Base-by-base conservation (phyloP, 2,797 vertebrate species). In the Rhinatrema bivittatum region DNA sequence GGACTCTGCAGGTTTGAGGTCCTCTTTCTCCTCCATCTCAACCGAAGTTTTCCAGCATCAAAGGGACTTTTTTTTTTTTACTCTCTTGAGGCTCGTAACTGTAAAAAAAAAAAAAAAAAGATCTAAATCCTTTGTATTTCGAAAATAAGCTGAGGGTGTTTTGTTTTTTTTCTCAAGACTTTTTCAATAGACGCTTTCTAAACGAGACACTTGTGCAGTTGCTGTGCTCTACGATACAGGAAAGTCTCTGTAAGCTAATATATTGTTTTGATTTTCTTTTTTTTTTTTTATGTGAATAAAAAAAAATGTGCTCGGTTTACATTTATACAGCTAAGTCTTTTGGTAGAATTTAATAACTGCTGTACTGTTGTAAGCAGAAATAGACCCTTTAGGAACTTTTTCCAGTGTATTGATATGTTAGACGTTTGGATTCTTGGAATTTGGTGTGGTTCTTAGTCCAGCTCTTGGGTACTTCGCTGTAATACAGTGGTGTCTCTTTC, bases 401-500 rank as follows among this genome's bases (percentile, higher is more conserved):
- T 63, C 56, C 64, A 59, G n/a, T 61, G 44, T 65, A 27, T 54
- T n/a, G n/a, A 52, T n/a, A n/a, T n/a, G n/a, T 70, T 65, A 72
- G 51, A 46, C 46, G 24, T 56, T 61, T 62, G 61, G 65, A 37
- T 56, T 51, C 52, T 42, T n/a, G n/a, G n/a, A n/a, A 41, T 52
- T 71, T 43, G 48, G 48, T 69, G 63, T 56, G 28, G 59, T 75
- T 72, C 57, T 56, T 67, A 67, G 42, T 72, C 73, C 73, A 69
- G 47, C 57, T n/a, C 64, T 42, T 1, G 29, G 29, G 7, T 51
- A 56, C 34, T 68, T 60, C 69, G 65, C 70, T 72, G 71, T 74
- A 81, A 82, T 82, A 81, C 68, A 80, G 60, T 74, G 41, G n/a
- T 25, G 69, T 79, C 77, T 77, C 51, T 52, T 65, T 53, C 53